Evolutionary conservation across 2,113 vertebrate species (phyloP).

Genomic region (Baryphthengus martii): DNA sequence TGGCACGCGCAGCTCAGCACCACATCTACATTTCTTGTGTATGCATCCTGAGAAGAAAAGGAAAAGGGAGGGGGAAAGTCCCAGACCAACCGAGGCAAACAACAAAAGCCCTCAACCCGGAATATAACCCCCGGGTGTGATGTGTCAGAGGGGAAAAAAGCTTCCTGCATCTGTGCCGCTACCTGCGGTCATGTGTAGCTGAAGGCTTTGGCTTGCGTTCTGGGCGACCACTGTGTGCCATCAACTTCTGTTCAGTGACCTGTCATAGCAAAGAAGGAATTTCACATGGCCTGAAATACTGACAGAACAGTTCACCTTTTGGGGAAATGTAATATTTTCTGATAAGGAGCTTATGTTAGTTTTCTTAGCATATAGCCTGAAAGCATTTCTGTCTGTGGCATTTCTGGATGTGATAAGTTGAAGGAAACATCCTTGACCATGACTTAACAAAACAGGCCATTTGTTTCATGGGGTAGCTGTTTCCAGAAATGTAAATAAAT

Average conservation of each 20-base stretch:
- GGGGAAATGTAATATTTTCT: slow-evolving; percentile 84
- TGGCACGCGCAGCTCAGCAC: neutral
- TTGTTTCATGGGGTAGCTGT: slow-evolving; percentile 68
- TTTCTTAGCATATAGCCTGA: slow-evolving; percentile 78
- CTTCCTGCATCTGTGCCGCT: neutral
- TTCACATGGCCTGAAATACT: slow-evolving; percentile 80
- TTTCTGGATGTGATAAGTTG: slow-evolving; percentile 80
- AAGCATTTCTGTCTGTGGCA: slow-evolving; percentile 78
- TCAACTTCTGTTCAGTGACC: slow-evolving; percentile 80
- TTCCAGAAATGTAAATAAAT: slow-evolving; percentile 73
- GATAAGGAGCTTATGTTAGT: slow-evolving; percentile 92
- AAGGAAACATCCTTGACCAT: slow-evolving; percentile 79
- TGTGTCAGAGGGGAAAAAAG: neutral
- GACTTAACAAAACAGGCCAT: slow-evolving; percentile 71
- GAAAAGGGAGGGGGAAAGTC: neutral
- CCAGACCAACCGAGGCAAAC: neutral
- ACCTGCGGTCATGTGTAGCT: slow-evolving; percentile 43
- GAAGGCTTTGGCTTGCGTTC: slow-evolving; percentile 22
- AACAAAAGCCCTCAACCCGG: accelerated
- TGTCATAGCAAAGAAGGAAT: slow-evolving; percentile 78
- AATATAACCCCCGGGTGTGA: neutral
- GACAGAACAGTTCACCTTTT: slow-evolving; percentile 83
- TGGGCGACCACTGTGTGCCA: slow-evolving; percentile 31
- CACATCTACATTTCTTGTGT: neutral
- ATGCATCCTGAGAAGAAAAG: neutral